Evolutionary conservation across 2,113 vertebrate species (phyloP), one percentile per base, ranked within the genome.

Genomic region (Oreochromis spilurus): DNA sequence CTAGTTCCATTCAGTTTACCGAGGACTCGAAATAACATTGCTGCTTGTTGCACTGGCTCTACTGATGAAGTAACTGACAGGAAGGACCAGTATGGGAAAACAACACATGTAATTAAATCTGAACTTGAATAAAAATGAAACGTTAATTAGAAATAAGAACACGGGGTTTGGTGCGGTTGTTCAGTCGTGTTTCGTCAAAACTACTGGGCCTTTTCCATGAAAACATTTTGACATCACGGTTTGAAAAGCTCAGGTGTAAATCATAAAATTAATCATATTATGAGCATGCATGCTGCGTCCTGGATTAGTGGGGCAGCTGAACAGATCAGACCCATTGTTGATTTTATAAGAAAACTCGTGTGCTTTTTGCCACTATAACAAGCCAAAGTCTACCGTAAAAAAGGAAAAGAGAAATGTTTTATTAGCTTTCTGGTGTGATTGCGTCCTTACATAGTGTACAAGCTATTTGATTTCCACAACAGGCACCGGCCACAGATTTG

Each of bases 1-100:
- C 77, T 81, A 88, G 58, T 90, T 91, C 88, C 84, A 87, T 91
- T 90, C 84, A 62, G 84, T 89, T 93, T 79, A 84, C 79, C 40
- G 70, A 87, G 83, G 85, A 82, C 88, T 45, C 3, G 10, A 34
- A 72, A 81, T 79, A 54, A 72, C 60, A 62, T 60, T 21, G 79
- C 72, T 60, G 65, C 84, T 65, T 31, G 21, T 34, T 52, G 60
- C n/a, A 19, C 53, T 55, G 55, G 17, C 54, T 52, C 26, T 19
- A 10, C 43, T 52, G 79, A 85, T 52, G 34, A 24, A 82, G 21
- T 9, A 52, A 50, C 50, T 38, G 40, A 80, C 45, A 72, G 52
- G 21, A 38, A 24, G 26, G 29, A 50, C 52, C 77, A 53, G 36
- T 48, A 14, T 57, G 24, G 72, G 38, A 79, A 84, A 26, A 58